Evolutionary conservation across 2,888 invertebrate genomes (phyloP), one percentile per base, ranked within the genome.

Genomic region (Drosophila trichaetosa): DNA sequence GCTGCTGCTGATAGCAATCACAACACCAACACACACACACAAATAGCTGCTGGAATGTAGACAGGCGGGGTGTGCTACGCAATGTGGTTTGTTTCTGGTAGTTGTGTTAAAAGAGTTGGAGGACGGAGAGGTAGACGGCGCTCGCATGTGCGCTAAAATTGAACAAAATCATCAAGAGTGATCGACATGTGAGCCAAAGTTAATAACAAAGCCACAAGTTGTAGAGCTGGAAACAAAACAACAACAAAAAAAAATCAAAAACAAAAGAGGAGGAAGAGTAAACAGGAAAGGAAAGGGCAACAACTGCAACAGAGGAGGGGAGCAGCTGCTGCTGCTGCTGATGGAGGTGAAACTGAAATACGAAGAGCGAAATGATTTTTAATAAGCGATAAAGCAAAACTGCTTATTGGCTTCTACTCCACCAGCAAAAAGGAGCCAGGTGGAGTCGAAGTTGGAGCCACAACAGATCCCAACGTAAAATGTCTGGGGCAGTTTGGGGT

Each of bases 311-410:
- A 52, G 60, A 46, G 57, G 62, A 68, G 57, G 48, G 65, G 29
- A 52, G 65, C 56, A 49, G 52, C 60, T 53, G 64, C 49, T 40
- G 69, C 51, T 40, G 67, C 54, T 63, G 75, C 59, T 69, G 76
- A 66, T 82, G 71, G 77, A 81, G 87, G 77, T 83, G 73, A 87
- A 82, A 80, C 88, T 87, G 83, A 89, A 90, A 87, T 90, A 88
- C 87, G 87, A 91, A 91, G 87, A 90, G 90, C 83, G 88, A 90
- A 91, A 91, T 91, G 91, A 91, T 91, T 91, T 91, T 91, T 90
- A 91, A 91, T 91, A 91, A 92, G 87, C 90, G 92, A 91, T 91
- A 91, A 91, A 91, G 91, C 89, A 90, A 91, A 91, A 91, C 91
- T 91, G 89, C 88, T 90, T 91, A 90, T 89, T 89, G 88, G 89